phyloP scores from a whole-genome alignment of 1,140 invertebrate genomes.

The Spodoptera frugiperda region DNA sequence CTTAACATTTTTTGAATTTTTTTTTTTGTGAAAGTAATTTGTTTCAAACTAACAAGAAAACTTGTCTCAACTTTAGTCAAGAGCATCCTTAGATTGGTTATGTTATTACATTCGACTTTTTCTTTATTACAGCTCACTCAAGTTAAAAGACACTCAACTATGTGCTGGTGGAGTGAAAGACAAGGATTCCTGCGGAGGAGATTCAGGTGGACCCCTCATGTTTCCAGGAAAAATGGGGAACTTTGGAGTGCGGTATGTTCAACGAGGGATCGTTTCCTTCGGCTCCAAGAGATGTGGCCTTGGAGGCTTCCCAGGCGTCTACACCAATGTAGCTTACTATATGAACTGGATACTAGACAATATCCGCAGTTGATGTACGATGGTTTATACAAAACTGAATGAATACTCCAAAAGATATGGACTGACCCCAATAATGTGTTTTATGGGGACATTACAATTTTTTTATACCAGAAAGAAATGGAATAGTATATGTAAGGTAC shows the following conservation, averaged over 20 bases:
- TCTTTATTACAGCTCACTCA: conserved; percentile 61
- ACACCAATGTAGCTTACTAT: conserved; percentile 87
- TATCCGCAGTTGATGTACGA: conserved; percentile 65
- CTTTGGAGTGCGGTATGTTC: conserved; percentile 77
- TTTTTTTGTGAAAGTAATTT: no score
- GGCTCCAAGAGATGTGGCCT: conserved; percentile 88
- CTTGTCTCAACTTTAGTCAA: no score
- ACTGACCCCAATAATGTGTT: no score
- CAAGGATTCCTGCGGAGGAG: conserved; percentile 89
- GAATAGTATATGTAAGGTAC: no score
- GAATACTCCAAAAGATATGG: not conserved
- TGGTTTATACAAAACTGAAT: not conserved
- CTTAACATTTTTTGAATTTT: no score
- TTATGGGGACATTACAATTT: no score
- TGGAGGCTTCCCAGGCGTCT: conserved; percentile 87
- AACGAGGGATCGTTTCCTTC: conserved; percentile 90
- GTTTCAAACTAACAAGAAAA: no score
- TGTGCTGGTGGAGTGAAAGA: conserved; percentile 87
- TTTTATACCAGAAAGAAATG: no score
- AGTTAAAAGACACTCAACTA: conserved; percentile 85
- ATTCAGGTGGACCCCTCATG: conserved; percentile 90
- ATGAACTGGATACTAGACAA: conserved; percentile 90
- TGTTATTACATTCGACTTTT: not conserved
- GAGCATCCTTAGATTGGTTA: no score
- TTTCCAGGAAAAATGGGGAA: conserved; percentile 67